phyloP scores from a whole-genome alignment of 2,888 invertebrate genomes.

The Pandemis heparana region DNA sequence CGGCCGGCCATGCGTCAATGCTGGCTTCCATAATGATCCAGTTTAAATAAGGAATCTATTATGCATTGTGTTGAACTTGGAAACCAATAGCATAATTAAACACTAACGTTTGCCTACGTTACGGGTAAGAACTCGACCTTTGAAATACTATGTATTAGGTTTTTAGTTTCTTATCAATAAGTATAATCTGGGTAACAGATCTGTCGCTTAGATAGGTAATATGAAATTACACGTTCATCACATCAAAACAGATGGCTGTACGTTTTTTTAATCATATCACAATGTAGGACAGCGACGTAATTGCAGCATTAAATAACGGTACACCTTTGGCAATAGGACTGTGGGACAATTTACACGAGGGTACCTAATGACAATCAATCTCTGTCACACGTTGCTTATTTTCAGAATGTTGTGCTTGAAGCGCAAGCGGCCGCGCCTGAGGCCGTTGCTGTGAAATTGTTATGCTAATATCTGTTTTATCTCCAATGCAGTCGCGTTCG shows the following conservation, averaged over 20 bases:
- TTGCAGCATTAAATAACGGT: constrained; percentile 28
- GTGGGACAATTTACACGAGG: constrained; percentile 31
- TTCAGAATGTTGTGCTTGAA: constrained; percentile 47
- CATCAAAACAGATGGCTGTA: constrained; percentile 33
- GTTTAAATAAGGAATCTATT: constrained; percentile 42
- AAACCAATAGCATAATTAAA: constrained; percentile 6
- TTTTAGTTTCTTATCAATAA: background rate
- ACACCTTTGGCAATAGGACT: constrained; percentile 14
- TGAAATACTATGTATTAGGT: background rate
- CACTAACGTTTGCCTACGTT: background rate
- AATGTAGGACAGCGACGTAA: constrained; percentile 37
- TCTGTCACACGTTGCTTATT: constrained; percentile 48
- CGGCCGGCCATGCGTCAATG: constrained; percentile 63
- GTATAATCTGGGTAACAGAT: constrained; percentile 20
- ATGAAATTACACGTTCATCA: constrained; percentile 27
- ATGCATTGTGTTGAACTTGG: constrained; percentile 44
- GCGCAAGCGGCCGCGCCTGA: constrained; percentile 56
- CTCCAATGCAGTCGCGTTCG: constrained; percentile 47
- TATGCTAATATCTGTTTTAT: constrained; percentile 66
- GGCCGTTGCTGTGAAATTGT: constrained; percentile 69
- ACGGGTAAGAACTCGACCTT: background rate
- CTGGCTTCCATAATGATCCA: constrained; percentile 38
- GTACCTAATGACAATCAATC: constrained; percentile 48
- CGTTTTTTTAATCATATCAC: constrained; percentile 14
- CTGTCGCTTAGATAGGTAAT: constrained; percentile 17